A percentile compares a stretch with the other conserved stretches of the same genome.
Conservation (phyloP, 2,113 vertebrate species). For the Nymphicus hollandicus region DNA sequence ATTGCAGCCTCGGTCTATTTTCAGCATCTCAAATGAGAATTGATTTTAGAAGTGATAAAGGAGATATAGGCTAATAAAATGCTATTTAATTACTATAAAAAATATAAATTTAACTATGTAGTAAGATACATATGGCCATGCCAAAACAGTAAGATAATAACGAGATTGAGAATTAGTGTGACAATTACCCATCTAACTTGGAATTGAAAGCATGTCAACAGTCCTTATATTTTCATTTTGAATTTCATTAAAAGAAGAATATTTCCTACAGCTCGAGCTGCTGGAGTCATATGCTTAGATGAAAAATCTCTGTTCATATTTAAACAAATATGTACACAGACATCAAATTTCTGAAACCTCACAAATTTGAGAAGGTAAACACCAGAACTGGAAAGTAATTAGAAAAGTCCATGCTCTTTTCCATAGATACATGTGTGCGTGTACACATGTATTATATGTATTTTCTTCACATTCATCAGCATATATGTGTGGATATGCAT, state of each 20-base stretch:
- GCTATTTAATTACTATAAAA: slow-evolving; percentile 12
- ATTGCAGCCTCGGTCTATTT: background rate
- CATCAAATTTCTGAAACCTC: background rate
- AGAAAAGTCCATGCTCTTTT: background rate
- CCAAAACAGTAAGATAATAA: background rate
- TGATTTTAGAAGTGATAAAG: background rate
- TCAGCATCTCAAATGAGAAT: background rate
- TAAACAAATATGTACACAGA: slow-evolving; percentile 1
- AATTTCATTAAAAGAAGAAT: slow-evolving; percentile 25
- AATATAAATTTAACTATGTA: background rate
- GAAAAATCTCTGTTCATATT: slow-evolving; percentile 15
- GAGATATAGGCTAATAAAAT: slow-evolving; percentile 33
- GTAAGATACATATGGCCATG: background rate
- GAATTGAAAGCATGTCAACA: background rate
- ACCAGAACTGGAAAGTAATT: background rate
- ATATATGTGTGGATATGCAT: background rate
- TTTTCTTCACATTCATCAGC: background rate
- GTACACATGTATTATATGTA: background rate
- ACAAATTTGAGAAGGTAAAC: background rate
- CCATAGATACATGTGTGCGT: background rate
- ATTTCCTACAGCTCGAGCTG: background rate
- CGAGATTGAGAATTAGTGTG: background rate
- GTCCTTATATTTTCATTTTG: background rate
- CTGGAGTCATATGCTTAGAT: background rate
- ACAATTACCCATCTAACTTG: background rate